Base-by-base conservation (phyloP, 2,888 invertebrate species). In the Troilus luridus region DNA sequence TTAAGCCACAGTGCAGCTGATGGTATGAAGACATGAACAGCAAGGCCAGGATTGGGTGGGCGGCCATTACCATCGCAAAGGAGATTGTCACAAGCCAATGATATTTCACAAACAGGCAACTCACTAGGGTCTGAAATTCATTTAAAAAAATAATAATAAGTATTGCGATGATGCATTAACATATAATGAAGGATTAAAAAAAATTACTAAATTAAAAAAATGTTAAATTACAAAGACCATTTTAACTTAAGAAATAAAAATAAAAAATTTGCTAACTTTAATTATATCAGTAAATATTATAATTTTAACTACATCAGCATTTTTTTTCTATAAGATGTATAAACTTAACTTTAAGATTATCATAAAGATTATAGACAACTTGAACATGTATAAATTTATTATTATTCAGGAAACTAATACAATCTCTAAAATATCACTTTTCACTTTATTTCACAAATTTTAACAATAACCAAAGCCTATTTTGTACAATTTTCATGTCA, bases 61-160 rank as follows among this genome's bases (percentile, higher is more conserved):
- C 96, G 95, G 0, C 98, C 98, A 94, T 97, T 96, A 10, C 96
- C 96, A 94, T 98, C 98, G 94, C 97, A 97, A 56, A 98, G 95
- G 91, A 99, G 95, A 94, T 98, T 98, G 95, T 98, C 98, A 95
- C 98, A 98, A 60, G 97, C 97, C 93, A 98, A 95, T 90, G 97
- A 98, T 93, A 98, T 95, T 94, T 98, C 98, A 94, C 98, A 97
- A 81, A 98, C 95, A 67, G 98, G 98, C 93, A 98, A 96, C 94
- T 98, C 98, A 92, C 96, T 96, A 93, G 97, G 96, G 95, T 98
- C 98, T 97, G 94, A 90, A 90, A 90, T 60, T 41, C 0, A 67
- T 24, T 67, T 41, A 41, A 11, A 6, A 62, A 62, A n/a, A 17
- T 17, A 12, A 6, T 60, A 60, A 12, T 60, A 17, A 14, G 12